Evolutionary conservation across 2,113 vertebrate genomes (phyloP).

Genomic region (Thamnophis sirtalis): DNA sequence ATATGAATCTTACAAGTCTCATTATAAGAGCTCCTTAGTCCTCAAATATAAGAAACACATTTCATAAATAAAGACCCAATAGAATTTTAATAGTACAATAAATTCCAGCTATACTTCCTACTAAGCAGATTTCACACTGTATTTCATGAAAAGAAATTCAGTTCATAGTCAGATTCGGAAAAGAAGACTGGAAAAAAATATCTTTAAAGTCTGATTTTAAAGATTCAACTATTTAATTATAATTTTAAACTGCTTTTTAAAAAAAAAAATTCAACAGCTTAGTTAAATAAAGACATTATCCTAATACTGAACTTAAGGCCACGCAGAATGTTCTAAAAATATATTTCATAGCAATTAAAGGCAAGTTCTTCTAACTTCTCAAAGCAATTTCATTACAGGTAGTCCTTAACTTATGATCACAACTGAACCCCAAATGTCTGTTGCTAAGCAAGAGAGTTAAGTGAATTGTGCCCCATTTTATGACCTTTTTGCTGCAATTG

Average conservation of each 20-base stretch:
- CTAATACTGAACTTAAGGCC: not conserved
- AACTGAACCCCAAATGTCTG: not conserved
- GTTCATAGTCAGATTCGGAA: slow-evolving; percentile 55
- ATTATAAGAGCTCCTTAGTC: slow-evolving; percentile 78
- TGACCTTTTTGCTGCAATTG: not conserved
- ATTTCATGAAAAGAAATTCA: slow-evolving; percentile 62
- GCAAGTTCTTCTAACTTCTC: slow-evolving; percentile 4
- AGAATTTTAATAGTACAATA: slow-evolving; percentile 82
- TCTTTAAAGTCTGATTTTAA: slow-evolving; percentile 25
- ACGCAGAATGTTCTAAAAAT: not conserved
- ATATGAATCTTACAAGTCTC: slow-evolving; percentile 78
- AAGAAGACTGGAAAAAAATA: slow-evolving; percentile 10
- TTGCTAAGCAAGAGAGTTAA: not conserved
- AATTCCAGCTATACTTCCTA: slow-evolving; percentile 74
- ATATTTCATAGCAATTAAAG: not conserved
- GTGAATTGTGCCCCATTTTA: not conserved
- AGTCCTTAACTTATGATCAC: not conserved
- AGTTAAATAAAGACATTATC: not conserved
- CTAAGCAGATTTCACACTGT: slow-evolving; percentile 73
- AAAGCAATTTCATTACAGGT: slow-evolving; percentile 2
- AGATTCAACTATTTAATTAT: not conserved
- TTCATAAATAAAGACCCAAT: slow-evolving; percentile 82
- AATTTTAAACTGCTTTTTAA: not conserved
- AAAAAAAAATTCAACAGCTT: not conserved
- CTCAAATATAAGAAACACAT: slow-evolving; percentile 79